These are phyloP conservation scores for Radopholus similis DNA, from an alignment of 1,140 invertebrate species.

Conservation along the genomic window DNA sequence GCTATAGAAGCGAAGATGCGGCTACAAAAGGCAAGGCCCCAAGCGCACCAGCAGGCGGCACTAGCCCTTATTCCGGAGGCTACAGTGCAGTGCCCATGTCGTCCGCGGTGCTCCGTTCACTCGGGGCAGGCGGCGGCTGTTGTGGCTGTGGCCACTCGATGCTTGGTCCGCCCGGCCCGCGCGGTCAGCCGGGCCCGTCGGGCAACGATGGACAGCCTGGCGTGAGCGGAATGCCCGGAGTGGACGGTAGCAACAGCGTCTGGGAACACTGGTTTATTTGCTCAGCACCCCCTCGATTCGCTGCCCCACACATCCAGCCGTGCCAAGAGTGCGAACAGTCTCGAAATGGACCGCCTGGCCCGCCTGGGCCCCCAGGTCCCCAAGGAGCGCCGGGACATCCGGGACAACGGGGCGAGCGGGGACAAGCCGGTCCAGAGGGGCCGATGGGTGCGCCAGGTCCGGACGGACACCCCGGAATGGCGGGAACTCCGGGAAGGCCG, in stretches of 20 bases:
- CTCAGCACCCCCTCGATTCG: not conserved
- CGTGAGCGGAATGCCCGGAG: not conserved
- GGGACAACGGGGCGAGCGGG: too few species aligned
- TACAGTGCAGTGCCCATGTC: too few species aligned
- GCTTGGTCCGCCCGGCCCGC: not conserved
- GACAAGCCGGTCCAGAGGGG: constrained; percentile 10
- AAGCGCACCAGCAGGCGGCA: too few species aligned
- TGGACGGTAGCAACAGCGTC: not conserved
- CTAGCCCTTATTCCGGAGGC: too few species aligned
- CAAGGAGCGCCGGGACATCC: too few species aligned
- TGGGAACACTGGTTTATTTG: not conserved
- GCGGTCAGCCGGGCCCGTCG: not conserved
- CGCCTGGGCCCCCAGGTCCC: too few species aligned
- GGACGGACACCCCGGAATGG: not conserved
- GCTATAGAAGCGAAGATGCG: not conserved
- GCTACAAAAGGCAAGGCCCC: too few species aligned
- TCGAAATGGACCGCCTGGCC: not conserved
- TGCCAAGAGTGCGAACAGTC: not conserved
- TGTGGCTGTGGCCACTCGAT: constrained; percentile 2
- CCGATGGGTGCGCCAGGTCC: constrained; percentile 14
- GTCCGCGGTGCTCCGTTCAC: too few species aligned
- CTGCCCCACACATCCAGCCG: not conserved
- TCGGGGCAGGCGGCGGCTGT: not conserved
- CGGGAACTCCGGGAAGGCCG: not conserved
- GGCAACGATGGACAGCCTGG: not conserved